These are phyloP conservation scores for Cheirogaleus medius DNA, from an alignment of 2,113 vertebrate genomes.

Conservation along the genomic window DNA sequence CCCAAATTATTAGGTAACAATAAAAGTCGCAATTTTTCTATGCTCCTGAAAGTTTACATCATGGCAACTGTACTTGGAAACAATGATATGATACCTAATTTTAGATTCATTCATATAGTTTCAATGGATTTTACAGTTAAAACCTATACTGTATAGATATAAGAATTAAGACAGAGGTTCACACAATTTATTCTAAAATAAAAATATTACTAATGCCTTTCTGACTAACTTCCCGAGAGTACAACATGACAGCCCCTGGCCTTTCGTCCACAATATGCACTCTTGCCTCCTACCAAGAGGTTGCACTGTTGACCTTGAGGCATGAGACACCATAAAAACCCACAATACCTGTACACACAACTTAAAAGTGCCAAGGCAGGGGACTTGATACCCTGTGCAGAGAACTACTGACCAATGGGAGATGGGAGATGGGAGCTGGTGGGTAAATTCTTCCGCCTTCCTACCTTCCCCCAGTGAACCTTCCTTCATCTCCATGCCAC, in stretches of 20 bases:
- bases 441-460: background rate
- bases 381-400: background rate
- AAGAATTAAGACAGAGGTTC: background rate
- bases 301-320: background rate
- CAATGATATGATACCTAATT: background rate
- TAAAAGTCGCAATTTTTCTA: background rate
- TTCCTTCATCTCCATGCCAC: background rate
- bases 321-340: background rate
- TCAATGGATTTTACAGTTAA: background rate
- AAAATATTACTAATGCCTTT: background rate
- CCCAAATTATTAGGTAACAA: background rate
- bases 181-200: background rate
- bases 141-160: background rate
- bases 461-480: background rate
- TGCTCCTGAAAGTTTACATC: background rate
- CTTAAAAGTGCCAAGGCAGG: background rate
- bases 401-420: background rate
- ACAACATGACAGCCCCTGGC: background rate
- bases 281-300: background rate
- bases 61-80: background rate
- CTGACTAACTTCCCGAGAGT: background rate
- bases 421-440: background rate
- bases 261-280: background rate
- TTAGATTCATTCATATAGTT: background rate
- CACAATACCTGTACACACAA: background rate